Base-by-base conservation (phyloP, 2,113 vertebrate genomes). In the Vicugna pacos region DNA sequence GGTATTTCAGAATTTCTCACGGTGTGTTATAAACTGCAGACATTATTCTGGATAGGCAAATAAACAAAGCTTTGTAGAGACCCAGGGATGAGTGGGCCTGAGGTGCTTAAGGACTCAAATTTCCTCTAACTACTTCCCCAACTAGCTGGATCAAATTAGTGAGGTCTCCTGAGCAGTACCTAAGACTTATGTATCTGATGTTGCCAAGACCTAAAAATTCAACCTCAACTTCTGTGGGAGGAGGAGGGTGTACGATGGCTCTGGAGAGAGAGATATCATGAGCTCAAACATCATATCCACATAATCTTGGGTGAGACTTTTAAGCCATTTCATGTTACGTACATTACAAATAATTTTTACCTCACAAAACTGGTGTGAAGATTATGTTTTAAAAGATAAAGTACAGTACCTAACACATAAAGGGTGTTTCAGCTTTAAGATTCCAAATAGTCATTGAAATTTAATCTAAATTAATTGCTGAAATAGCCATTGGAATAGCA, bases 1-100 rank as follows among this genome's bases (percentile, higher is more conserved):
- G 72, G 79, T 46, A 48, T 30, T 85, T 4, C 16, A 24, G 89
- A 93, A 69, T 89, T 97, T 95, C 73, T 97, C 82, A 85, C 19
- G 17, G 76, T 86, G 26, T 22, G 5, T 38, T 30, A 28, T 5
- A 22, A 82, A 79, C 58, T 54, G 60, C 46, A 75, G 64, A 83
- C 19, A 56, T 38, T 35, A 60, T 10, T 5, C 20, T 7, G 26
- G 30, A 35, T 1, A 46, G n/a, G 28, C 22, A 32, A 48, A 54
- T 12, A 75, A 82, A 92, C 6, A 22, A 30, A 87, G n/a, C 35
- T 87, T 15, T 75, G 24, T 42, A 81, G 77, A 70, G 75, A 76
- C 20, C 35, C 38, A 48, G 28, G n/a, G 26, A 17, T 8, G 4
- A 46, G 26, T 38, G 56, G 26, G 35, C 20, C 64, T 12, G n/a